Conservation (phyloP, 1,140 invertebrate genomes). For the Ganaspis sp. region DNA sequence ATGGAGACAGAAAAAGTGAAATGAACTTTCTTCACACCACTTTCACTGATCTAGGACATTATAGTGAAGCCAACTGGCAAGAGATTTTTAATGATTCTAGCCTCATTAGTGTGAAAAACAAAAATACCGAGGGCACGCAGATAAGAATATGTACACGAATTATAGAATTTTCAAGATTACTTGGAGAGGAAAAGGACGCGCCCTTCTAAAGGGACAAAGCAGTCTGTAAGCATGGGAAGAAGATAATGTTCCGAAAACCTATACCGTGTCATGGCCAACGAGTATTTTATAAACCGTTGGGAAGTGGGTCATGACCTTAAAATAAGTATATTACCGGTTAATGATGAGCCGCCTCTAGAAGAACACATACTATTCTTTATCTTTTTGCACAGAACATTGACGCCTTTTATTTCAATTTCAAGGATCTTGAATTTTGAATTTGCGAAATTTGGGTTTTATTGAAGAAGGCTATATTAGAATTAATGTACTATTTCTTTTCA, state of each 20-base stretch:
- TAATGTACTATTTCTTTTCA: no score
- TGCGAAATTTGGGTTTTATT: not conserved
- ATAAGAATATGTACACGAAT: not conserved
- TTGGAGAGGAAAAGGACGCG: conserved; percentile 51
- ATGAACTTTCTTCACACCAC: conserved; percentile 45
- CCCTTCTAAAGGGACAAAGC: conserved; percentile 53
- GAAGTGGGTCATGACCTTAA: conserved; percentile 67
- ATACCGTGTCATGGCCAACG: conserved; percentile 58
- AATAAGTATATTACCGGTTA: conserved; percentile 44
- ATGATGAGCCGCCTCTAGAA: not conserved
- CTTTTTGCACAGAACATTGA: conserved; percentile 12
- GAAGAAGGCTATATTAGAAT: not conserved
- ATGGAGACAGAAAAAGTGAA: conserved; percentile 13
- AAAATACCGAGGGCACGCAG: not conserved
- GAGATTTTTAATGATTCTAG: not conserved
- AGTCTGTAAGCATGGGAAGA: conserved; percentile 45
- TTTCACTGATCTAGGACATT: conserved; percentile 44
- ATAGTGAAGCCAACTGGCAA: conserved; percentile 46
- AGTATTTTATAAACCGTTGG: conserved; percentile 51
- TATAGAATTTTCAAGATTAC: conserved; percentile 30
- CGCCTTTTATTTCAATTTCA: not conserved
- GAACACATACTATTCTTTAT: conserved; percentile 14
- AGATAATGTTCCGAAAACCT: conserved; percentile 54
- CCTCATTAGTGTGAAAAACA: not conserved
- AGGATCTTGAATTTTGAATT: not conserved